Percentiles rank a stretch among this genome's conserved stretches.
Evolutionary conservation across 2,113 vertebrate species (phyloP).

Genomic region (Prionailurus viverrinus): DNA sequence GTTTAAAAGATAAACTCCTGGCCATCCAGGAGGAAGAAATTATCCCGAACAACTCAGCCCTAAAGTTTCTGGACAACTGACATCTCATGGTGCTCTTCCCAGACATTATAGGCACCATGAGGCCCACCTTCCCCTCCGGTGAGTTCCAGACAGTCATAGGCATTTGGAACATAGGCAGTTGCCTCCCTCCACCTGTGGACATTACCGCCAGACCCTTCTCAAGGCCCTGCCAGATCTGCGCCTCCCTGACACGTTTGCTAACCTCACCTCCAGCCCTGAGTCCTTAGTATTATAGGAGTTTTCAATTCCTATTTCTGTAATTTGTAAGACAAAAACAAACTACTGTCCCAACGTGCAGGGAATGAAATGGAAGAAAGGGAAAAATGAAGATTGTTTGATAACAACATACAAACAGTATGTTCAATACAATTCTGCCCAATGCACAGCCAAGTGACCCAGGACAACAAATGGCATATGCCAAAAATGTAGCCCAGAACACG

Average conservation of each 20-base stretch:
- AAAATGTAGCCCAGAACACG: fast-evolving
- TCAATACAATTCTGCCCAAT: not conserved
- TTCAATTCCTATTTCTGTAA: not conserved
- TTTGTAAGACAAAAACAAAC: not conserved
- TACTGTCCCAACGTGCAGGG: not conserved
- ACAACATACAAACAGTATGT: not conserved
- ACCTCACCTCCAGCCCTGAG: not conserved
- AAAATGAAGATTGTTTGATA: not conserved
- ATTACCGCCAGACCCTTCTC: not conserved
- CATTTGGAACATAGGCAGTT: not conserved
- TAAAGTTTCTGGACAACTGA: not conserved
- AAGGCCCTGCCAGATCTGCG: not conserved
- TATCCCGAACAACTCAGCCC: not conserved
- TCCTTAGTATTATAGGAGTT: not conserved
- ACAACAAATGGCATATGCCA: not conserved
- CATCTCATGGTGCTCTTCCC: not conserved
- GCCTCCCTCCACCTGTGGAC: not conserved
- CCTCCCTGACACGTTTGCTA: not conserved
- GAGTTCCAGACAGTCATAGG: not conserved
- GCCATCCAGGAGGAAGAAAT: not conserved
- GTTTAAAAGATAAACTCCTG: conserved; percentile 1
- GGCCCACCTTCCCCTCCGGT: not conserved
- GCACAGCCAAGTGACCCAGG: not conserved
- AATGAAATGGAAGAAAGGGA: conserved; percentile 35
- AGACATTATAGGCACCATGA: not conserved